Conservation (phyloP, 2,797 vertebrate genomes). For the Tangara arthus region DNA sequence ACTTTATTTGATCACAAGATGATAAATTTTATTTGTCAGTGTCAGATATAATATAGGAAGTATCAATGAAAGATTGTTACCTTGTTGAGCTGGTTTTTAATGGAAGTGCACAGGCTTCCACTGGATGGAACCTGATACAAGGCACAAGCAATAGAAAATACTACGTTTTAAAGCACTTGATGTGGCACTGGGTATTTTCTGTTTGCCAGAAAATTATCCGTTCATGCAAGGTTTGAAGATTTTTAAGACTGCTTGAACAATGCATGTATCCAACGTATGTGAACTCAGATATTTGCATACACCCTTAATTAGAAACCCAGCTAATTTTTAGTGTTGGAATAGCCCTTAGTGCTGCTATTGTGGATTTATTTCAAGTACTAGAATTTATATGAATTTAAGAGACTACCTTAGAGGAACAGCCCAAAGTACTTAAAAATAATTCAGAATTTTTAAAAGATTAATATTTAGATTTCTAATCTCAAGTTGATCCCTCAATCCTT, state of each 20-base stretch:
- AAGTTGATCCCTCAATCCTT: background rate
- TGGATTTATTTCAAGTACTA: background rate
- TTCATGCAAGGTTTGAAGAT: background rate
- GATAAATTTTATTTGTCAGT: background rate
- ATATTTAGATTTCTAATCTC: background rate
- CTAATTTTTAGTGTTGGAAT: background rate
- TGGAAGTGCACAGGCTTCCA: background rate
- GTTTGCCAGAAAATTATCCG: background rate
- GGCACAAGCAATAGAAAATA: background rate
- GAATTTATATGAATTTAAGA: background rate
- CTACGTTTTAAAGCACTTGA: background rate
- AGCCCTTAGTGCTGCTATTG: background rate
- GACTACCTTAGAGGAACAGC: background rate
- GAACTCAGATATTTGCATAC: background rate
- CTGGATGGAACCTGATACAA: background rate
- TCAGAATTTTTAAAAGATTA: background rate
- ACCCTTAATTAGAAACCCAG: background rate
- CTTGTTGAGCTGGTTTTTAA: background rate
- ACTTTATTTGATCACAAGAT: background rate
- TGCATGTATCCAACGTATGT: fast-evolving
- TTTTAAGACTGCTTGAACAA: background rate
- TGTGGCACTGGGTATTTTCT: background rate
- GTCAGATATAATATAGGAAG: background rate
- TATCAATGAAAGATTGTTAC: background rate
- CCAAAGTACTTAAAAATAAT: background rate